A percentile compares a stretch with the other conserved stretches of the same genome.
Conservation (phyloP, 2,797 vertebrate genomes). For the Acanthiza pusilla region DNA sequence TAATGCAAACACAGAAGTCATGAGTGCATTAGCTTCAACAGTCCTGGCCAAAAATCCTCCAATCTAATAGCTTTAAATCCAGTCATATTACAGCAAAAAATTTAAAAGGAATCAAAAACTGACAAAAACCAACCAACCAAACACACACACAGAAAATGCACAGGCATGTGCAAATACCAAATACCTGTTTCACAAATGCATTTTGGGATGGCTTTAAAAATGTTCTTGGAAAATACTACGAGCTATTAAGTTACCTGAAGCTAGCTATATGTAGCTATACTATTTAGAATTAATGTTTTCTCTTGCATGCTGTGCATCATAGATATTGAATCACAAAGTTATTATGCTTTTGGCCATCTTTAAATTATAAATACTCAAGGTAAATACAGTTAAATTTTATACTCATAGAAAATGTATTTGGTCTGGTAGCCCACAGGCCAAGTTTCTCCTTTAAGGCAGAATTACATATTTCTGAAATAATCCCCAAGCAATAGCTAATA, state of each 20-base stretch:
- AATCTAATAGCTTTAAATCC: neutral
- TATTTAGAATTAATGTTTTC: neutral
- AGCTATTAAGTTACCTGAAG: neutral
- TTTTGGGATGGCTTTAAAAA: constrained; percentile 28
- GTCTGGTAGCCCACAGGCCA: constrained; percentile 40
- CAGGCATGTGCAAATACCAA: neutral
- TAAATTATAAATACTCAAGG: constrained; percentile 4
- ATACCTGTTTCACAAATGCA: neutral
- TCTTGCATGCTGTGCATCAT: neutral
- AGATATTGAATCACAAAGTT: neutral
- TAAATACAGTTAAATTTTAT: constrained; percentile 57
- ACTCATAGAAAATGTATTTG: constrained; percentile 35
- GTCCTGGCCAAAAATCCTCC: neutral
- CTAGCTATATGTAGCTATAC: neutral
- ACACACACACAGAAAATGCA: neutral
- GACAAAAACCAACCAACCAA: neutral
- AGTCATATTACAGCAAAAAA: neutral
- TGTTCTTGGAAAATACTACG: neutral
- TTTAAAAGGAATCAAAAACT: neutral
- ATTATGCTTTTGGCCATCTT: constrained; percentile 20
- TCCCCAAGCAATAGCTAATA: constrained; percentile 13
- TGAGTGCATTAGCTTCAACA: neutral
- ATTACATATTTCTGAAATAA: constrained; percentile 6
- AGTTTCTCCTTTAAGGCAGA: constrained; percentile 33
- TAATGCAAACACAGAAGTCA: neutral